A percentile compares a stretch with the other conserved stretches of the same genome.
Conservation (phyloP, 1,140 invertebrate species). For the Panagrolaimus sp. region DNA sequence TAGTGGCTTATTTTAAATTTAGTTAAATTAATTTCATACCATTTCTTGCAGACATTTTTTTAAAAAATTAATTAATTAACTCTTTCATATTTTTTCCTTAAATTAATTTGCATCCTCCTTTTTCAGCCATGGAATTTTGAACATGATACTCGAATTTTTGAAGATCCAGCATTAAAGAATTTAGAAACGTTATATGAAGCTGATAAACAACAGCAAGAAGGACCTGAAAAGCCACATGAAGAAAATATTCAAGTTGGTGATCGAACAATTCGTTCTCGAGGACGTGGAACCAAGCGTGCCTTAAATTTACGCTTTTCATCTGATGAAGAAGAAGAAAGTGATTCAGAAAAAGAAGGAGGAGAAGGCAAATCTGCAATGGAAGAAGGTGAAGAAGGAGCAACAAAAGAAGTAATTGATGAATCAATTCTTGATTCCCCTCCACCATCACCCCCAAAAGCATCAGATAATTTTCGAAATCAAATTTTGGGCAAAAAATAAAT, state of each 20-base stretch:
- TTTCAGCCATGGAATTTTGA: slow-evolving; percentile 11
- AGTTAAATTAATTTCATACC: too few relatives aligned
- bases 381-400: not conserved
- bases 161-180: not conserved
- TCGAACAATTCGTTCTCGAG: not conserved
- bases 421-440: too few relatives aligned
- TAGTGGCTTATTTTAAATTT: too few relatives aligned
- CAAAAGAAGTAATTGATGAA: too few relatives aligned
- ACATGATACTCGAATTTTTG: slow-evolving; percentile 7
- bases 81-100: too few relatives aligned
- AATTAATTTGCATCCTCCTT: not conserved
- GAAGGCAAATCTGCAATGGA: not conserved
- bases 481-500: not conserved
- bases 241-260: slow-evolving; percentile 3
- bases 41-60: too few relatives aligned
- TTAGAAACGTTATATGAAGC: not conserved
- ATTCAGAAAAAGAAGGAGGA: not conserved
- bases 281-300: not conserved
- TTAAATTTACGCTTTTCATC: slow-evolving; percentile 1
- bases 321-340: not conserved
- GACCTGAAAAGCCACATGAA: not conserved
- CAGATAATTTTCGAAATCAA: not conserved
- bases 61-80: too few relatives aligned
- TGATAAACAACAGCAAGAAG: not conserved
- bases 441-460: not conserved